phyloP scores from a whole-genome alignment of 2,113 vertebrate species.

The Puntigrus tetrazona region DNA sequence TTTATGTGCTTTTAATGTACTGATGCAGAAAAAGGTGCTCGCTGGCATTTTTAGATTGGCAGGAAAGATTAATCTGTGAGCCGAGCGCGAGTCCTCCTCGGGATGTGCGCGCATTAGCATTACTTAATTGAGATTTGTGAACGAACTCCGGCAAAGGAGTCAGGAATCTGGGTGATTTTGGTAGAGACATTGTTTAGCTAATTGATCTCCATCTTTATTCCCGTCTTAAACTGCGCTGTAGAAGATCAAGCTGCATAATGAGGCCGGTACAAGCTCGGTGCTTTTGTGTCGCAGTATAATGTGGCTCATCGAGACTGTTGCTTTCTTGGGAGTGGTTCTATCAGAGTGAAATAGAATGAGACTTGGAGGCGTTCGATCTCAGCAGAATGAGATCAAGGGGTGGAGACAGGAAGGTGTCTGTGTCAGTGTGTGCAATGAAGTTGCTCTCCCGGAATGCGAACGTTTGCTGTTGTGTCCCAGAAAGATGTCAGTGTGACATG shows the following conservation, averaged over 20 bases:
- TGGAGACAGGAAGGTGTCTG: constrained; percentile 14
- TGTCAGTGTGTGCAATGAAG: neutral
- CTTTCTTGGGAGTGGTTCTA: constrained; percentile 9
- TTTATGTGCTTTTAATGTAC: constrained; percentile 31
- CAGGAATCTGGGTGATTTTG: neutral
- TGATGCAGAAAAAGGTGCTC: constrained; percentile 20
- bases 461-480: neutral
- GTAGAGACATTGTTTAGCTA: neutral
- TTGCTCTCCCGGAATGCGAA: neutral
- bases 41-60: constrained; percentile 23
- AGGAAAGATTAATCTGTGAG: constrained; percentile 22
- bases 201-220: neutral
- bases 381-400: constrained; percentile 30
- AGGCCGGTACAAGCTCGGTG: neutral
- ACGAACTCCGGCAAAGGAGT: neutral
- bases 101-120: constrained; percentile 1
- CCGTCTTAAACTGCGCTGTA: neutral
- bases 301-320: neutral
- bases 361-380: neutral
- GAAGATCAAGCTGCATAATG: constrained; percentile 13
- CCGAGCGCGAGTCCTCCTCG: neutral
- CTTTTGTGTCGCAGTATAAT: neutral
- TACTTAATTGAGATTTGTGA: neutral
- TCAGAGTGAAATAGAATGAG: constrained; percentile 23
- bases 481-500: constrained; percentile 17